phyloP scores from a whole-genome alignment of 1,140 invertebrate genomes.

The Halesus radiatus region DNA sequence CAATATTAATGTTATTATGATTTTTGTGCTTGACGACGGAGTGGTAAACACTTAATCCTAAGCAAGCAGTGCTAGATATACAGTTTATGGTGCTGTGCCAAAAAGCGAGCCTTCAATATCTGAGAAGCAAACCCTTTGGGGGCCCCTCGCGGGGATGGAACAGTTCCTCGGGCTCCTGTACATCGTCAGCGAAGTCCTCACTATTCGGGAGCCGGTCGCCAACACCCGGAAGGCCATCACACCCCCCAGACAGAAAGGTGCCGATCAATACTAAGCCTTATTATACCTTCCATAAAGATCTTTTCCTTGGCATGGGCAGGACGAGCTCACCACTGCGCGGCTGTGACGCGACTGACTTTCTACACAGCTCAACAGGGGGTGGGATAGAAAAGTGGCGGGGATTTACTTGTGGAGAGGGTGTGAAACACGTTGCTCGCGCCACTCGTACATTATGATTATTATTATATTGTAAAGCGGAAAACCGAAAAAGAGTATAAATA shows the following conservation, averaged over 20 bases:
- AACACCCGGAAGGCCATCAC: constrained; percentile 29
- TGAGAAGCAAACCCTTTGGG: constrained; percentile 24
- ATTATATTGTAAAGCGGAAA: too few relatives aligned
- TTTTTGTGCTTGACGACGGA: neutral
- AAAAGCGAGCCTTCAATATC: constrained; percentile 21
- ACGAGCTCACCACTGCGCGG: constrained; percentile 5
- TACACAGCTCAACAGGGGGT: neutral
- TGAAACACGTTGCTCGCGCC: neutral
- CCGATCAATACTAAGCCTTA: constrained; percentile 34
- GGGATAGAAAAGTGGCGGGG: neutral
- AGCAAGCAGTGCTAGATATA: constrained; percentile 1
- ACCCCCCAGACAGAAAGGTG: neutral
- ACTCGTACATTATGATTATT: too few relatives aligned
- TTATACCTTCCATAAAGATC: constrained; percentile 38
- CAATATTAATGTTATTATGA: too few relatives aligned
- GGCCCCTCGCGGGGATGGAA: constrained; percentile 42
- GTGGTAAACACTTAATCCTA: neutral
- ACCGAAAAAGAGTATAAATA: too few relatives aligned
- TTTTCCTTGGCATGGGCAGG: constrained; percentile 23
- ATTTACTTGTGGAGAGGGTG: neutral
- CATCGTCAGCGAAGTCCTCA: constrained; percentile 42
- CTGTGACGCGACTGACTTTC: constrained; percentile 19
- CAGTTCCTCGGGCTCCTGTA: constrained; percentile 44
- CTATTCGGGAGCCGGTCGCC: neutral
- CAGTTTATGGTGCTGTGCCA: constrained; percentile 4